phyloP scores from a whole-genome alignment of 1,140 invertebrate genomes.

The Tribolium madens region DNA sequence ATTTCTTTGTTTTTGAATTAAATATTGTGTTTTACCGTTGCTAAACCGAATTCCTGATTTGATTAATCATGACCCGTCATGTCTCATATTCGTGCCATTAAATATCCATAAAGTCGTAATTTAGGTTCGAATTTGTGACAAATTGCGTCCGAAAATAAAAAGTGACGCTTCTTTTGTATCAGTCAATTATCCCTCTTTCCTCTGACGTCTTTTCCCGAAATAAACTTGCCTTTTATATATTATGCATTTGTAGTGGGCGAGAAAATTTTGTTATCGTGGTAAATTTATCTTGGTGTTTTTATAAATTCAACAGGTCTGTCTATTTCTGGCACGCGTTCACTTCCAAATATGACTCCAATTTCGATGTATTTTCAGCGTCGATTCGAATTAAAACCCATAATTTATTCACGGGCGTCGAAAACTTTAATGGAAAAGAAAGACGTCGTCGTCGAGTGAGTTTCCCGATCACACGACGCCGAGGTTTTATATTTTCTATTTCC shows the following conservation, averaged over 20 bases:
- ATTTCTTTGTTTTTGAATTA: not conserved
- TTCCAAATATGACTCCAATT: not conserved
- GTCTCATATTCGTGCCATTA: not conserved
- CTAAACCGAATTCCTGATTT: not conserved
- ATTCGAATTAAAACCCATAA: slow-evolving; percentile 30
- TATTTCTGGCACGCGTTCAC: not conserved
- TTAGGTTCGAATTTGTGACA: not conserved
- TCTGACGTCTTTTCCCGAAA: not conserved
- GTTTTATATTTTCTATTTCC: slow-evolving; percentile 33
- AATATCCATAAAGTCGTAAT: not conserved
- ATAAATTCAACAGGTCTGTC: not conserved
- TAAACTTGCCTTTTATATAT: not conserved
- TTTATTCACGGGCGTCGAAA: slow-evolving; percentile 21
- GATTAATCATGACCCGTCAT: not conserved
- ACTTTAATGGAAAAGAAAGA: slow-evolving; percentile 26
- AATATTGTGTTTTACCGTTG: not conserved
- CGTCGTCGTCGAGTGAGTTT: not conserved
- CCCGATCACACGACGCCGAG: not conserved
- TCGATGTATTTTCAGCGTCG: not conserved
- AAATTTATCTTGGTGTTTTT: not conserved
- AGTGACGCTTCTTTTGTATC: not conserved
- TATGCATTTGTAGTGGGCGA: not conserved
- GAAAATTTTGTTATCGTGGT: not conserved
- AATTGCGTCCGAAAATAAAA: not conserved
- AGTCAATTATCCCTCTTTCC: not conserved